Conservation (phyloP, 2,797 vertebrate genomes). For the Rhinichthys osculus region DNA sequence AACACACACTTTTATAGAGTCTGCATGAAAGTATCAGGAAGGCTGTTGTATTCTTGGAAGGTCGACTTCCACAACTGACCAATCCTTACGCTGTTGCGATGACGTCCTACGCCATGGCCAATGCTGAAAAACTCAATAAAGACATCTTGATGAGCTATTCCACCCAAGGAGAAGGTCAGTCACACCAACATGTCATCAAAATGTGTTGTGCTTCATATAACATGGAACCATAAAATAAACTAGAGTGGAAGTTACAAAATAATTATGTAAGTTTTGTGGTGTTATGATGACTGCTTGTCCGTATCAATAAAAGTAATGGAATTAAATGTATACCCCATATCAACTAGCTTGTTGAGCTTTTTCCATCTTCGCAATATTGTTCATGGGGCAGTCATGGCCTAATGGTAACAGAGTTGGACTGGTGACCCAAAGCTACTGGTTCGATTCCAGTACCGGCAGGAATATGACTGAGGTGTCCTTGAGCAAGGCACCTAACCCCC, state of each 20-base stretch:
- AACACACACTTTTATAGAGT: background rate
- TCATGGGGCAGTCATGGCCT: no score
- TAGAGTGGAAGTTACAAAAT: accelerated
- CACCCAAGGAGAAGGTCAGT: conserved; percentile 10
- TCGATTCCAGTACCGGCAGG: no score
- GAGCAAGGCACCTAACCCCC: no score
- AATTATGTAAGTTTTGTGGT: background rate
- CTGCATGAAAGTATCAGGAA: background rate
- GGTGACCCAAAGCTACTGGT: no score
- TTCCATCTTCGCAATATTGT: background rate
- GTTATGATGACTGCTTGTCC: background rate
- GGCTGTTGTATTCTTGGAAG: no score
- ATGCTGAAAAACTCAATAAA: no score
- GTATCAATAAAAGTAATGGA: no score
- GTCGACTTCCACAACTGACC: no score
- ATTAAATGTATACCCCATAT: background rate
- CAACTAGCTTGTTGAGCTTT: background rate
- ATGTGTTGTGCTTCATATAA: background rate
- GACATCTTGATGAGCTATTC: background rate
- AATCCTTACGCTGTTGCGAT: no score
- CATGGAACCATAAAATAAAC: background rate
- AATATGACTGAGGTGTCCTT: no score
- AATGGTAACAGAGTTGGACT: no score
- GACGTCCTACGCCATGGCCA: no score
- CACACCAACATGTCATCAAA: background rate